Conservation (phyloP, 2,113 vertebrate species). For the Scytalopus superciliaris region DNA sequence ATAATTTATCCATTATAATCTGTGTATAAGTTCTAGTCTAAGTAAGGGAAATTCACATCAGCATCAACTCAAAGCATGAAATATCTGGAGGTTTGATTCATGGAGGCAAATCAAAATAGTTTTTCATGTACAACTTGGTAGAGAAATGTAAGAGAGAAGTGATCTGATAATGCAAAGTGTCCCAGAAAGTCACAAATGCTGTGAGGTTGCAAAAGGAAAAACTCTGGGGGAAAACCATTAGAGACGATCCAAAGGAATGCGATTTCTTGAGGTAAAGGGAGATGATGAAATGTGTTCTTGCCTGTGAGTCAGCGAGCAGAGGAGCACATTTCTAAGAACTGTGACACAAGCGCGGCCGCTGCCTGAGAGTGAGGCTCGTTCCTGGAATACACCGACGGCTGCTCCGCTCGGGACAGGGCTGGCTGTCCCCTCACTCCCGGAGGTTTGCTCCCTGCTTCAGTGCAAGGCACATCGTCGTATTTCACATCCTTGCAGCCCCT, state of each 20-base stretch:
- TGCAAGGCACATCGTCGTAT: neutral
- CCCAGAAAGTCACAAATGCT: neutral
- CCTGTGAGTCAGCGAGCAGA: neutral
- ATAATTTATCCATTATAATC: neutral
- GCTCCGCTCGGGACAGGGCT: neutral
- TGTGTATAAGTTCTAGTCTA: neutral
- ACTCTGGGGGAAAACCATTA: neutral
- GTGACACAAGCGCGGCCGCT: neutral
- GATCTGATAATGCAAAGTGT: neutral
- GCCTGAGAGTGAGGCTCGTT: neutral
- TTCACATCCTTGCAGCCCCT: neutral
- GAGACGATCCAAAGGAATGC: neutral
- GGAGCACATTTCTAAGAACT: conserved; percentile 27
- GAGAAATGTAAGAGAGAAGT: neutral
- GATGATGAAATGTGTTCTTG: conserved; percentile 23
- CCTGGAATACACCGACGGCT: neutral
- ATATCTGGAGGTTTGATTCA: neutral
- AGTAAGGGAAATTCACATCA: neutral
- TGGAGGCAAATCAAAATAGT: neutral
- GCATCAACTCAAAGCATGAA: neutral
- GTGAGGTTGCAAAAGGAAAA: neutral
- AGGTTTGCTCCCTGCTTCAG: neutral
- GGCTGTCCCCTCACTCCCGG: neutral
- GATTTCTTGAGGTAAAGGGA: neutral
- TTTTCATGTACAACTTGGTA: neutral